These are phyloP conservation scores for Drosophila paranaensis DNA, from an alignment of 2,888 invertebrate genomes.

Conservation along the genomic window DNA sequence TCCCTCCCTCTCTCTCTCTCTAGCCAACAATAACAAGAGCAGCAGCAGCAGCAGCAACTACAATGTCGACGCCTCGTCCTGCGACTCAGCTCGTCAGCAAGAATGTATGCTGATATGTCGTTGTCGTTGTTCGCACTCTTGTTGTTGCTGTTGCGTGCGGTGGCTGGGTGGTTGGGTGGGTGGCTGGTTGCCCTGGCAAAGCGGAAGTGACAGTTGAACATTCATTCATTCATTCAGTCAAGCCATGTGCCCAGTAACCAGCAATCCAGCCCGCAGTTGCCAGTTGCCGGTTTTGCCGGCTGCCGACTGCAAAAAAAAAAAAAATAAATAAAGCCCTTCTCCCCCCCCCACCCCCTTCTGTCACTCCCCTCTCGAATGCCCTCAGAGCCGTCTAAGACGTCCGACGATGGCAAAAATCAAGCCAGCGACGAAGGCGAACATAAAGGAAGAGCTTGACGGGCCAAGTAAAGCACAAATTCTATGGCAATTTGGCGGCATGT, in stretches of 20 bases:
- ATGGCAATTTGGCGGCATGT: slow-evolving; percentile 69
- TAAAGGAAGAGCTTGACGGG: slow-evolving; percentile 75
- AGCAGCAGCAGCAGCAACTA: slow-evolving; percentile 47
- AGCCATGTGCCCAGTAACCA: slow-evolving; percentile 9
- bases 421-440: slow-evolving; percentile 64
- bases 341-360: neutral
- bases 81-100: slow-evolving; percentile 46
- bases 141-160: slow-evolving; percentile 36
- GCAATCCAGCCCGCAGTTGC: slow-evolving; percentile 21
- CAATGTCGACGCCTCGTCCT: slow-evolving; percentile 70
- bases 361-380: too few species aligned
- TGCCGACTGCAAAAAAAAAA: slow-evolving; percentile 19
- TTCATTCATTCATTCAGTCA: slow-evolving; percentile 61
- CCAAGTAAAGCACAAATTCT: slow-evolving; percentile 64
- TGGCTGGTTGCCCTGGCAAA: slow-evolving; percentile 36
- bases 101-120: slow-evolving; percentile 59
- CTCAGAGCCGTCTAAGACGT: slow-evolving; percentile 20
- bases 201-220: slow-evolving; percentile 79
- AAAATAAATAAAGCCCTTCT: neutral
- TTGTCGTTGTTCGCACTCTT: slow-evolving; percentile 15
- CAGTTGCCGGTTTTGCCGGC: slow-evolving; percentile 18
- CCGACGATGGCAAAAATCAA: slow-evolving; percentile 67
- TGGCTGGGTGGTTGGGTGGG: slow-evolving; percentile 29
- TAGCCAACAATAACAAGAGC: slow-evolving; percentile 15
- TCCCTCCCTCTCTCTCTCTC: slow-evolving; percentile 6